Conservation (phyloP, 2,113 vertebrate genomes). For the Ochotona curzoniae region DNA sequence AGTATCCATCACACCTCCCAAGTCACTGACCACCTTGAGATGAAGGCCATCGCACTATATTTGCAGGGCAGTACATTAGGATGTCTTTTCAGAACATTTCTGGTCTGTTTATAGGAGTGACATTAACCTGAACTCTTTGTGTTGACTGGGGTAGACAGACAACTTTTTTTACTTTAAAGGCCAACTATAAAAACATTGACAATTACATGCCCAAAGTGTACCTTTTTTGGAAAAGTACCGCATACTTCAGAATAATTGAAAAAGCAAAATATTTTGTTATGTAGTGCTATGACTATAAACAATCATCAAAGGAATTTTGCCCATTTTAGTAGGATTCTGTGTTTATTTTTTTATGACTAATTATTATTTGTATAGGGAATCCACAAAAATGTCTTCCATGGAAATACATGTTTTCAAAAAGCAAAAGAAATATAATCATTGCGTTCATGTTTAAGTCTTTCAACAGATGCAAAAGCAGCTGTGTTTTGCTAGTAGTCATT, state of each 20-base stretch:
- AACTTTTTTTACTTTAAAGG: neutral
- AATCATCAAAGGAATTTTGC: neutral
- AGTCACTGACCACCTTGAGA: neutral
- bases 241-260: neutral
- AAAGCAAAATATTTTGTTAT: conserved; percentile 11
- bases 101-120: neutral
- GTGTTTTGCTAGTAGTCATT: neutral
- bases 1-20: neutral
- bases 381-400: neutral
- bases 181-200: neutral
- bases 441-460: neutral
- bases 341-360: neutral
- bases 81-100: neutral
- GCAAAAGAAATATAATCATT: neutral
- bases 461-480: neutral
- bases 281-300: neutral
- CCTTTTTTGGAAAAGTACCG: neutral
- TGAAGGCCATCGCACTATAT: neutral
- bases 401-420: conserved; percentile 20
- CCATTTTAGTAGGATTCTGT: neutral
- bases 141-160: neutral
- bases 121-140: neutral
- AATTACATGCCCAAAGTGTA: neutral
- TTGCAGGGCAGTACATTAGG: neutral
- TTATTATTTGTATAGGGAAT: neutral